Evolutionary conservation across 2,888 invertebrate genomes (phyloP).

Genomic region (Nymphalis c-album): DNA sequence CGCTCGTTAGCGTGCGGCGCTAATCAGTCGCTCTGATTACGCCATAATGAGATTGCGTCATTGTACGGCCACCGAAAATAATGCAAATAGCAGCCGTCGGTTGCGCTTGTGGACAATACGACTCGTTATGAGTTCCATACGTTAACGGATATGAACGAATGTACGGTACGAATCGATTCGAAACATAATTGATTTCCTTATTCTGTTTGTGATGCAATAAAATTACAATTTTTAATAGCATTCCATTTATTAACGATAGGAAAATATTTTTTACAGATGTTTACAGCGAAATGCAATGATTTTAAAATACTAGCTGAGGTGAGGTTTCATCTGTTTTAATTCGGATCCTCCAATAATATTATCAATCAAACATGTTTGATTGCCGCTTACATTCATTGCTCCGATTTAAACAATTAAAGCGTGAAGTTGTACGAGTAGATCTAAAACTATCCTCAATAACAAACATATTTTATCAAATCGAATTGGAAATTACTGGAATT

Average conservation of each 20-base stretch:
- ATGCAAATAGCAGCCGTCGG: conserved; percentile 34
- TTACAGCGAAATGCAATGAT: too few species aligned
- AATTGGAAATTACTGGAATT: too few species aligned
- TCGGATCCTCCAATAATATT: too few species aligned
- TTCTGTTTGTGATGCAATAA: background rate
- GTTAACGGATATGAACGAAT: conserved; percentile 6
- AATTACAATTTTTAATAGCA: background rate
- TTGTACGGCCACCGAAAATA: conserved; percentile 34
- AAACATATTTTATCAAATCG: too few species aligned
- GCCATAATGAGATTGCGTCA: conserved; percentile 59
- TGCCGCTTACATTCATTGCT: too few species aligned
- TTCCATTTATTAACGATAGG: background rate
- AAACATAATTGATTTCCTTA: conserved; percentile 12
- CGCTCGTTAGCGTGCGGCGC: conserved; percentile 48
- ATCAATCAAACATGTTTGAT: too few species aligned
- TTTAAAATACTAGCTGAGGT: too few species aligned
- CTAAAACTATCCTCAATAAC: too few species aligned
- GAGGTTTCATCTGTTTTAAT: too few species aligned
- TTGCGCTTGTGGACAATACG: conserved; percentile 28
- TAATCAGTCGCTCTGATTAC: conserved; percentile 74
- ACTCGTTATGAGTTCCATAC: conserved; percentile 25
- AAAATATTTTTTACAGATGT: background rate
- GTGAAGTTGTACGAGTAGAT: too few species aligned
- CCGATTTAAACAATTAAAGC: too few species aligned
- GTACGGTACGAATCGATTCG: background rate